Base-by-base conservation (phyloP, 2,797 vertebrate genomes). In the Leptoclinus maculatus region DNA sequence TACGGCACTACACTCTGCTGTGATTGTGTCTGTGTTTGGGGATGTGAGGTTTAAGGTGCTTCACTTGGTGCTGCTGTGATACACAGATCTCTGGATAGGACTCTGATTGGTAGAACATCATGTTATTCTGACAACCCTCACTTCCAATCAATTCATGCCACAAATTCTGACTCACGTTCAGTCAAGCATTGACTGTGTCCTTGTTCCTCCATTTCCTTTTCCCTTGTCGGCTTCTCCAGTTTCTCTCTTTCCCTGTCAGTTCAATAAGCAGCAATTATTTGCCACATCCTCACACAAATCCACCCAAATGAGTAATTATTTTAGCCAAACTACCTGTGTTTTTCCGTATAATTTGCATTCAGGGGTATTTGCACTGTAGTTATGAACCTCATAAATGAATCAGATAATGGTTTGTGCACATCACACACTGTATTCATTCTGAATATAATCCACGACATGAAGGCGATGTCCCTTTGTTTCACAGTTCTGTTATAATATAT, bases 121-220 rank as follows among this genome's bases (percentile, higher is more conserved):
- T 87, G 87, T 93, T 89, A 74, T 88, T 89, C 82, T 90, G 81
- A 89, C 87, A 89, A 88, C 70, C 58, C 79, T 88, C 83, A 74
- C 78, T 88, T 90, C 87, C 81, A 91, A 92, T 93, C 90, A 93
- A 91, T 92, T 92, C 85, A 90, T 84, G 83, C 82, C 66, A 74
- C 87, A 85, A 84, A 88, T 87, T 88, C 84, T 73, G 86, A 85
- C 91, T 90, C 84, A 79, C 76, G 87, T 82, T 86, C 88, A 90
- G 80, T 92, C 87, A 91, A 89, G 90, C 89, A 86, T 90, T 21
- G 59, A 86, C 82, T 75, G 78, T 74, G 80, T 84, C 83, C 84
- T 88, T 87, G 83, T 90, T 92, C 84, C 73, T 83, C 45, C 49
- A 49, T 80, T 83, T 88, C 67, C 65, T 65, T 88, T 78, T 11